These are phyloP conservation scores for Brachypalpus laphriformis DNA, from an alignment of 2,888 invertebrate species.

Conservation along the genomic window DNA sequence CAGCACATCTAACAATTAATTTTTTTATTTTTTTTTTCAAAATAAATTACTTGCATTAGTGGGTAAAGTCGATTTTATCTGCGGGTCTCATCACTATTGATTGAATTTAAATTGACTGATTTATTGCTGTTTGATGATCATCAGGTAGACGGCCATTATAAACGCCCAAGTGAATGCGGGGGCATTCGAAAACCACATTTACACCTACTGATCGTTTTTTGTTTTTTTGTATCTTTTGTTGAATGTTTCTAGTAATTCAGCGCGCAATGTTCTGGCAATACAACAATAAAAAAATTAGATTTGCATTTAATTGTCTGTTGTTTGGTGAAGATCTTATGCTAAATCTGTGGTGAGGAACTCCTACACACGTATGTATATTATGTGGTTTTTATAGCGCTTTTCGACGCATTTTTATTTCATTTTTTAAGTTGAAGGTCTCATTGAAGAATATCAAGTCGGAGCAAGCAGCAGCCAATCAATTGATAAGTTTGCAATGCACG, in stretches of 20 bases:
- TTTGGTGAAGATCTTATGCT: conserved; percentile 67
- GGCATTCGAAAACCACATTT: conserved; percentile 66
- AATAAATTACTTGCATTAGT: conserved; percentile 64
- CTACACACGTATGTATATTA: conserved; percentile 40
- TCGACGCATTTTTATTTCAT: conserved; percentile 9
- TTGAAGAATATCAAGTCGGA: conserved; percentile 27
- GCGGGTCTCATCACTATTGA: conserved; percentile 57
- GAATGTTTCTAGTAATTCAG: conserved; percentile 30
- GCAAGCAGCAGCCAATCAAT: conserved; percentile 53
- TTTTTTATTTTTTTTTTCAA: no score
- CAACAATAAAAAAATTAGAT: conserved; percentile 47
- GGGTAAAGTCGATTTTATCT: conserved; percentile 42
- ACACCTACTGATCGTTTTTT: conserved; percentile 52
- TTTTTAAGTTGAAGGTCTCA: conserved; percentile 47
- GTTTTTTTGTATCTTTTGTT: conserved; percentile 2
- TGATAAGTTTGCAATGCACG: conserved; percentile 60
- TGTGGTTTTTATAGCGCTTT: conserved; percentile 27
- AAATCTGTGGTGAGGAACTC: conserved; percentile 58
- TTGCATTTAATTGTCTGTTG: conserved; percentile 66
- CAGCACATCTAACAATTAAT: conserved; percentile 25
- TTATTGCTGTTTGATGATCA: conserved; percentile 67
- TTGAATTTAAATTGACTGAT: conserved; percentile 74
- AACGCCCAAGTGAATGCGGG: conserved; percentile 58
- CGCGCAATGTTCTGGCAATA: conserved; percentile 56
- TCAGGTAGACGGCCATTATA: conserved; percentile 64